phyloP scores from a whole-genome alignment of 2,113 vertebrate species.

The Tachysurus vachellii region DNA sequence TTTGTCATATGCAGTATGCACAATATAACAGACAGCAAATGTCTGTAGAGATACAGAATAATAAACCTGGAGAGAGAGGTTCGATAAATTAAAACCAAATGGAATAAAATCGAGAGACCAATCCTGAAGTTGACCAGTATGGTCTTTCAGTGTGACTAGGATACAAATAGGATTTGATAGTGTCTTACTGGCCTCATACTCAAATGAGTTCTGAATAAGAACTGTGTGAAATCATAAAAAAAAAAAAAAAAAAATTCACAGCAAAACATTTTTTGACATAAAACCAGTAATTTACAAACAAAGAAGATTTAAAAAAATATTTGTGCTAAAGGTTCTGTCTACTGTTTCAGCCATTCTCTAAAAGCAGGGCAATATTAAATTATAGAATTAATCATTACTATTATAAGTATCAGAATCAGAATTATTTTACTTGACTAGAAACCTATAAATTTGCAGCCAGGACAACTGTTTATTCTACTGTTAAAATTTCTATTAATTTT shows the following conservation, averaged over 20 bases:
- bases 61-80: neutral
- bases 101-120: neutral
- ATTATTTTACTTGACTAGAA: neutral
- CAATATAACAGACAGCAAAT: neutral
- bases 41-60: neutral
- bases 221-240: neutral
- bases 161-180: neutral
- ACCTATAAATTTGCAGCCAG: neutral
- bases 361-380: neutral
- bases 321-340: neutral
- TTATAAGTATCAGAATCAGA: neutral
- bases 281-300: neutral
- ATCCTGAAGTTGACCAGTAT: neutral
- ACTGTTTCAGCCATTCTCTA: neutral
- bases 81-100: neutral
- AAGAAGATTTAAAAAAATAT: neutral
- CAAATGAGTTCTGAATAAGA: neutral
- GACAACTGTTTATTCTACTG: neutral
- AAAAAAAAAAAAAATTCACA: neutral
- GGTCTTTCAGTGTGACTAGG: neutral
- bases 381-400: neutral
- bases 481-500: no score
- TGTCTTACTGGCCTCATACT: neutral
- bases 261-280: neutral
- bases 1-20: neutral